These are phyloP conservation scores for Malurus cyaneus DNA, from an alignment of 2,113 vertebrate species.

Conservation along the genomic window DNA sequence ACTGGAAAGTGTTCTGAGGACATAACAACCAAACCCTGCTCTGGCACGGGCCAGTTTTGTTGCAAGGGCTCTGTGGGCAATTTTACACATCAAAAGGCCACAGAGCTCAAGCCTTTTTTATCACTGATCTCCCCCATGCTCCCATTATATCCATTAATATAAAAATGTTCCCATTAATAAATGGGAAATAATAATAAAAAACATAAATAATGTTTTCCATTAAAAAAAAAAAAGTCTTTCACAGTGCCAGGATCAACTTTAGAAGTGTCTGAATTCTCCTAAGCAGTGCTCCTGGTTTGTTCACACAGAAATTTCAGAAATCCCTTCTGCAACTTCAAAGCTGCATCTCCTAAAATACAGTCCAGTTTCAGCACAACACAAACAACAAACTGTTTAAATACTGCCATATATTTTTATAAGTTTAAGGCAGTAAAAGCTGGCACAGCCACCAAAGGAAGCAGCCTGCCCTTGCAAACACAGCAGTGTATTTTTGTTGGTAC, in stretches of 20 bases:
- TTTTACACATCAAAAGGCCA: neutral
- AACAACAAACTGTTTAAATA: neutral
- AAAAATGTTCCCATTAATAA: neutral
- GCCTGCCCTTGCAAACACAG: neutral
- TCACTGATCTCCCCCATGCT: neutral
- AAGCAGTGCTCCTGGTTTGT: neutral
- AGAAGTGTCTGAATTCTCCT: neutral
- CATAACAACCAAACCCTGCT: neutral
- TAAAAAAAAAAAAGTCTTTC: neutral
- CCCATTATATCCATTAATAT: neutral
- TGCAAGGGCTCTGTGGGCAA: neutral
- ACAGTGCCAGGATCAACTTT: neutral
- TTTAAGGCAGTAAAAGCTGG: neutral
- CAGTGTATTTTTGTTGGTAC: neutral
- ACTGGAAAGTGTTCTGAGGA: neutral
- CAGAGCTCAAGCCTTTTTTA: neutral
- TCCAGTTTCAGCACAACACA: neutral
- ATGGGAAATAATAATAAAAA: too few relatives aligned
- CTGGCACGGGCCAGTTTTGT: rapidly evolving
- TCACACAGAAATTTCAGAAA: neutral
- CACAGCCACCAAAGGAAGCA: neutral
- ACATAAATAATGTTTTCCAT: too few relatives aligned
- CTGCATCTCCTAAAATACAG: neutral
- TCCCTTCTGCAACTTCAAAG: neutral
- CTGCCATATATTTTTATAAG: neutral